phyloP scores from a whole-genome alignment of 2,797 vertebrate species.

The Diceros bicornis region DNA sequence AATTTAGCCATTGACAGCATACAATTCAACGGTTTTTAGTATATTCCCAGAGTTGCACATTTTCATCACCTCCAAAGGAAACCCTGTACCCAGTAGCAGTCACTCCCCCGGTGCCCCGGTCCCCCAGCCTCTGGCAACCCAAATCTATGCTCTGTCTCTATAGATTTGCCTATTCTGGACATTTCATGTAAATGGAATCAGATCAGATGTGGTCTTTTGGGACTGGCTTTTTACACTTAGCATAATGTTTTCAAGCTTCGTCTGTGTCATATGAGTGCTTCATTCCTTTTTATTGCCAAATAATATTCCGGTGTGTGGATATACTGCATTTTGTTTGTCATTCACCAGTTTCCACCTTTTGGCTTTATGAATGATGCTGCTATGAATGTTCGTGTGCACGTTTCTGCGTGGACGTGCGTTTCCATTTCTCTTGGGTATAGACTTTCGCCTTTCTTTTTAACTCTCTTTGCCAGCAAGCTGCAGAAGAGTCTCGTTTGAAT shows the following conservation, averaged over 20 bases:
- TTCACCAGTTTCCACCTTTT: not conserved
- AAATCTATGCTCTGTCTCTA: not conserved
- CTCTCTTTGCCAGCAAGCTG: not conserved
- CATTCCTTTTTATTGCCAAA: not conserved
- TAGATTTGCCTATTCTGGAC: not conserved
- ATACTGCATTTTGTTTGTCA: not conserved
- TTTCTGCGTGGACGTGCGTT: not conserved
- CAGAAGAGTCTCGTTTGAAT: not conserved
- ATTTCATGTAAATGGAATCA: not conserved
- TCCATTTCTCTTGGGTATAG: not conserved
- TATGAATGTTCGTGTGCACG: not conserved
- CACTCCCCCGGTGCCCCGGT: not conserved
- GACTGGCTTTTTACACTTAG: not conserved
- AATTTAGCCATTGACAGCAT: not conserved
- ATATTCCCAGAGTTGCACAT: not conserved
- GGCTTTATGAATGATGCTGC: not conserved
- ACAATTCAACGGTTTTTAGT: not conserved
- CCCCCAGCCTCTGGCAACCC: not conserved
- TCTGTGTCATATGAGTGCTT: not conserved
- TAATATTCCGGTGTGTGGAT: not conserved
- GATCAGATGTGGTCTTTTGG: not conserved
- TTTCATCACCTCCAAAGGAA: not conserved
- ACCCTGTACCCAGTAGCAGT: not conserved
- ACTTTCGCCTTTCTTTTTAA: not conserved
- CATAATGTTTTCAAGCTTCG: not conserved